Evolutionary conservation across 2,113 vertebrate species (phyloP).

Genomic region (Mesocricetus auratus): DNA sequence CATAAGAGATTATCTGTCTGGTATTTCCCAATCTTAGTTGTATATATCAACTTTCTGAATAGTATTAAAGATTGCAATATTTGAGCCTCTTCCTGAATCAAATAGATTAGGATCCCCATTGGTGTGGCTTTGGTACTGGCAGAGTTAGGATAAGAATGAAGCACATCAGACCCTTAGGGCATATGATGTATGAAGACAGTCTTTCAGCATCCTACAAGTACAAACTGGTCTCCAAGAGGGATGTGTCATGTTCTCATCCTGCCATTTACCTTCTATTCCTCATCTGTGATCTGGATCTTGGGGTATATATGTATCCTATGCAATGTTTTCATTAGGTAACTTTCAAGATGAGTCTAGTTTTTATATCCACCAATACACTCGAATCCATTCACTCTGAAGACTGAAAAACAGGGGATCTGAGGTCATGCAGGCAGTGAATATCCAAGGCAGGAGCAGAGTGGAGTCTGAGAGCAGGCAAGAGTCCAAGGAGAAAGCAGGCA

Average conservation of each 20-base stretch:
- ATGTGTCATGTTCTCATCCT: too few relatives aligned
- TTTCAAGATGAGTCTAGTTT: not conserved
- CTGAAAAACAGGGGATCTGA: not conserved
- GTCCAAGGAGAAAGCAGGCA: conserved; percentile 24
- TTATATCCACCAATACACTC: not conserved
- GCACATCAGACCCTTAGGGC: not conserved
- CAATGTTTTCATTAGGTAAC: not conserved
- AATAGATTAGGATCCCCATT: not conserved
- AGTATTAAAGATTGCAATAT: not conserved
- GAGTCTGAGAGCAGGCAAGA: not conserved
- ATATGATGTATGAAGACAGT: not conserved
- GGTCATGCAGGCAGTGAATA: conserved; percentile 2
- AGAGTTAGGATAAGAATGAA: not conserved
- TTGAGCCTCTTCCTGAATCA: not conserved
- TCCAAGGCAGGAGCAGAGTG: not conserved
- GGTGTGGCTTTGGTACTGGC: not conserved
- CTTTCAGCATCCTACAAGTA: not conserved
- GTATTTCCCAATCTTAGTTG: not conserved
- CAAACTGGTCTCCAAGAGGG: not conserved
- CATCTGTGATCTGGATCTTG: too few relatives aligned
- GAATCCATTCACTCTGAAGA: not conserved
- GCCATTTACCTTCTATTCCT: not conserved
- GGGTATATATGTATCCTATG: not conserved
- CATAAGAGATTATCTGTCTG: not conserved
- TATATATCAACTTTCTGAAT: not conserved